Evolutionary conservation across 2,113 vertebrate species (phyloP).

Genomic region (Agapornis roseicollis): DNA sequence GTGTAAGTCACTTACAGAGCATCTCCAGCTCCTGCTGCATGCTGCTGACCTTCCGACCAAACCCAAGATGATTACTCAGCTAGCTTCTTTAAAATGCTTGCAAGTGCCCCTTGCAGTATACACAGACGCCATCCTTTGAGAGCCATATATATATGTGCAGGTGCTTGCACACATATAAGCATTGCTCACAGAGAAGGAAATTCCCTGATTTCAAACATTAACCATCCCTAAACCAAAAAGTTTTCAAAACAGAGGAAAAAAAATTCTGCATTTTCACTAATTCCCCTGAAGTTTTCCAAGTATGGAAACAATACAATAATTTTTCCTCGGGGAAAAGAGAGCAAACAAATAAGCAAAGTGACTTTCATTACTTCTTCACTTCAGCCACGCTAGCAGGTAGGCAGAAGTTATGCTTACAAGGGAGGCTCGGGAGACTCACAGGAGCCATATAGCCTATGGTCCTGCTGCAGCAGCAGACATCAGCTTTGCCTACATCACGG

Average conservation of each 20-base stretch:
- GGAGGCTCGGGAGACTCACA: not conserved
- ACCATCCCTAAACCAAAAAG: too few relatives aligned
- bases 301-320: not conserved
- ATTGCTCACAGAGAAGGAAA: not conserved
- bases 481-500: fast-evolving
- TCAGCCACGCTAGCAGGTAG: not conserved
- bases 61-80: not conserved
- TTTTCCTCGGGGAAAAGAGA: not conserved
- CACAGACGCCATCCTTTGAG: not conserved
- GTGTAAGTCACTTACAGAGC: not conserved
- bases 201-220: not conserved
- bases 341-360: not conserved
- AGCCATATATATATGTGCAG: not conserved
- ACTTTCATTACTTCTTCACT: not conserved
- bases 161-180: not conserved
- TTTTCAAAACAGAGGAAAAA: not conserved
- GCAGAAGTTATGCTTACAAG: not conserved
- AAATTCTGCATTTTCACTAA: not conserved
- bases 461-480: not conserved
- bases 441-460: fast-evolving
- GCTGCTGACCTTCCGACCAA: not conserved
- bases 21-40: not conserved
- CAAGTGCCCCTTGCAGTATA: not conserved
- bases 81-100: not conserved
- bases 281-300: not conserved